Evolutionary conservation across 2,797 vertebrate genomes (phyloP), one percentile per base, ranked within the genome.

Genomic region (Micromesistius poutassou): DNA sequence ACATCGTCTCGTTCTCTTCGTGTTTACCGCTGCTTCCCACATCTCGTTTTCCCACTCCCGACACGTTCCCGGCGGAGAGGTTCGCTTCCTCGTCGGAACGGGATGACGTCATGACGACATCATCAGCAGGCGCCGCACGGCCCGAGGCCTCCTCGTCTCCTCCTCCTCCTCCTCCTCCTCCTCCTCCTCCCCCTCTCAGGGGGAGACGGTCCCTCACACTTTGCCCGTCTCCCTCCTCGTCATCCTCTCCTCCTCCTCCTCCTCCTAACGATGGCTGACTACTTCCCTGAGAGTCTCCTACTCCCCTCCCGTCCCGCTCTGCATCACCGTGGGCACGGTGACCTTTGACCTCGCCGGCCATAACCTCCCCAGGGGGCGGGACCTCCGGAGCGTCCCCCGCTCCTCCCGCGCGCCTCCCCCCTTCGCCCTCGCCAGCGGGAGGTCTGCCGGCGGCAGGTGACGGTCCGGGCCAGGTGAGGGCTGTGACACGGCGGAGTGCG

Each of bases 251-350:
- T 82, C 68, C 84, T 80, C 81, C 76, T 79, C 16, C 80, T 80
- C 77, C 80, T 74, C 80, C 73, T 28, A 28, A 68, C 12, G 8
- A 28, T 82, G 83, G 78, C 76, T 84, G 88, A 70, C 71, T 86
- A 71, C 19, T 38, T 30, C 76, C 33, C 38, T 77, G 40, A 76
- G 72, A 81, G 68, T 80, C 76, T 78, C 12, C n/a, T n/a, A n/a
- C 75, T 74, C 50, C 30, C 62, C 25, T 68, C 12, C 8, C 25
- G 19, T 82, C 77, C 72, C 31, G 14, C 79, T 68, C 46, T 13
- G 31, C 74, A 25, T 86, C 80, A 80, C 84, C 80, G 84, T 6
- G 55, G 84, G 77, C 62, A 83, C 79, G 85, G 77, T 76, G 85
- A 87, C 78, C 79, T 74, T 9, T 82, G 76, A 86, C 78, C 77